Base-by-base conservation (phyloP, 2,888 invertebrate genomes). In the Acleris cristana region DNA sequence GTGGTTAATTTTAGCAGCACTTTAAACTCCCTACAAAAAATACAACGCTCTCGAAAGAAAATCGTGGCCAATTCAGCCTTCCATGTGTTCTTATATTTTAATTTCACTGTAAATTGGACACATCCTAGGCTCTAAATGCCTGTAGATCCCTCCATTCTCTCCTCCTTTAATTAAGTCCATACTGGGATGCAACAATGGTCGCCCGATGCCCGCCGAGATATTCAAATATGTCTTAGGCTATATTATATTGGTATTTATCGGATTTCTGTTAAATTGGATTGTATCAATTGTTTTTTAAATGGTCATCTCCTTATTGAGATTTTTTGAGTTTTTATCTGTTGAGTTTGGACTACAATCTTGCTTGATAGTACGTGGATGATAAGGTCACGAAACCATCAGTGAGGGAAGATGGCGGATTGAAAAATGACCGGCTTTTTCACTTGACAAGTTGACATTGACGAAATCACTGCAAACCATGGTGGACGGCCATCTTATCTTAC, bases 101-200 rank as follows among this genome's bases (percentile, higher is more conserved):
- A 67, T 67, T 57, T 58, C 54, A 30, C 49, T 63, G 58, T 67
- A 67, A 63, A 67, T 67, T 63, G 67, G 67, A 54, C 67, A 63
- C 53, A 58, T 57, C 74, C 78, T 81, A 81, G 79, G 80, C 81
- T 85, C 85, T 87, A 86, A 89, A 91, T 89, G 87, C 90, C 87
- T 82, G 80, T 87, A 86, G 85, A 90, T 89, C 87, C 88, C 85
- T 83, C 86, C 82, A 86, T 88, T 84, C 86, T 83, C 79, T 73
- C 76, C 84, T 81, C 83, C 83, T 85, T 90, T 91, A 92, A 92
- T 92, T 92, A 92, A 92, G 91, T 92, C 92, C 92, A 92, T 92
- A 90, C 90, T 88, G 83, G 91, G 91, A 83, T 76, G 85, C 87
- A 90, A 92, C 92, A 92, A 92, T 90, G 86, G 88, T 82, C 73